Evolutionary conservation across 1,140 invertebrate species (phyloP).

Genomic region (Macrobrachium nipponense): DNA sequence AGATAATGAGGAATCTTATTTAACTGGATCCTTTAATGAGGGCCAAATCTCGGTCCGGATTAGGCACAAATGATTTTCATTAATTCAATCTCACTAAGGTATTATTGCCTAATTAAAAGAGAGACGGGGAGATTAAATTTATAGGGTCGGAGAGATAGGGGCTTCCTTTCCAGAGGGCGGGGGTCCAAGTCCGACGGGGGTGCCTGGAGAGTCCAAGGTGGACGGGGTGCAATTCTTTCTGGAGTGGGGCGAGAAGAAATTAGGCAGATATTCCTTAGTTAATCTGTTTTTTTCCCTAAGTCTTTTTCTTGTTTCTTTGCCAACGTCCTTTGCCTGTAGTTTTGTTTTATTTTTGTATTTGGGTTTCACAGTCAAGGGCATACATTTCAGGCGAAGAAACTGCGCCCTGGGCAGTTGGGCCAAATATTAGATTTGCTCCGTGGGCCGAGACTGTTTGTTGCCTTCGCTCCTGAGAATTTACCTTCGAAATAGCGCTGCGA

Average conservation of each 20-base stretch:
- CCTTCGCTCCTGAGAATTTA: too few relatives aligned
- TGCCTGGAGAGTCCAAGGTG: background rate
- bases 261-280: background rate
- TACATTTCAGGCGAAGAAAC: too few relatives aligned
- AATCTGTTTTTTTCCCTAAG: background rate
- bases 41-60: conserved; percentile 50
- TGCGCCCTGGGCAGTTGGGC: too few relatives aligned
- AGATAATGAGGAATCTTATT: conserved; percentile 60
- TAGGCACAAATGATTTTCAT: conserved; percentile 60
- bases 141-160: conserved; percentile 15
- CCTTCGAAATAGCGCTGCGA: too few relatives aligned
- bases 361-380: too few relatives aligned
- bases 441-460: too few relatives aligned
- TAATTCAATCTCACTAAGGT: conserved; percentile 60
- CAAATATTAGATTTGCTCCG: too few relatives aligned
- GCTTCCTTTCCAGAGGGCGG: too few relatives aligned
- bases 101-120: conserved; percentile 62
- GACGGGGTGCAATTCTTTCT: background rate
- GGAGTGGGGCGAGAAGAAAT: background rate
- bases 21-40: conserved; percentile 59
- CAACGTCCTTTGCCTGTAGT: too few relatives aligned
- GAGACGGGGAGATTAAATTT: conserved; percentile 46
- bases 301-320: background rate
- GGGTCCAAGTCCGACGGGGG: background rate
- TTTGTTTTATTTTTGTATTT: too few relatives aligned